Conservation (phyloP, 2,888 invertebrate genomes). For the Pedicia rivosa region DNA sequence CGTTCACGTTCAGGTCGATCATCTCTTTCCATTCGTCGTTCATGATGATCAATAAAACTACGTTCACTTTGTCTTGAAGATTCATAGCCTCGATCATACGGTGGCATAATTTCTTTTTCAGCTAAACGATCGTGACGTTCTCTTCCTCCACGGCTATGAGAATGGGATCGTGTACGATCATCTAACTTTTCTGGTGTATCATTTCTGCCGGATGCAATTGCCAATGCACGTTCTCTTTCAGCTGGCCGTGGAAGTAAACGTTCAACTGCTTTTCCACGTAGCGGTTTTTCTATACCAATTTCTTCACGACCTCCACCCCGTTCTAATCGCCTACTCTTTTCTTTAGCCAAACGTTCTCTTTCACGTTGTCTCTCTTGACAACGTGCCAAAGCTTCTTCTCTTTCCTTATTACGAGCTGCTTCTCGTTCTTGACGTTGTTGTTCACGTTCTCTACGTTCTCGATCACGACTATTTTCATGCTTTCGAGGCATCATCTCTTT, state of each 20-base stretch:
- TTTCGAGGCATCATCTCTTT: conserved; percentile 18
- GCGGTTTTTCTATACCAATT: conserved; percentile 43
- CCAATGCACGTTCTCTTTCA: conserved; percentile 43
- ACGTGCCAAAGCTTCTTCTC: conserved; percentile 47
- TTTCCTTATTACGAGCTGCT: conserved; percentile 41
- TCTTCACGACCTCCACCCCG: conserved; percentile 35
- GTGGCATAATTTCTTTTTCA: conserved; percentile 5
- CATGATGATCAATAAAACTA: conserved; percentile 12
- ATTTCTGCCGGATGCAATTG: conserved; percentile 30
- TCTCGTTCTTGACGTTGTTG: conserved; percentile 35
- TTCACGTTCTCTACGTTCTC: conserved; percentile 38
- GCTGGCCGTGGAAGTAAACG: conserved; percentile 44
- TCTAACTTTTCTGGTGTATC: conserved; percentile 20
- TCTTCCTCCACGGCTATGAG: conserved; percentile 8
- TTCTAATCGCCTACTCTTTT: conserved; percentile 33
- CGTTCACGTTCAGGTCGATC: conserved; percentile 20
- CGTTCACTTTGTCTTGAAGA: conserved; percentile 14
- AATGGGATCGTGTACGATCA: conserved; percentile 10
- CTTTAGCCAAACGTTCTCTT: conserved; percentile 30
- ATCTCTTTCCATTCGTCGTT: conserved; percentile 18
- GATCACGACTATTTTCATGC: conserved; percentile 33
- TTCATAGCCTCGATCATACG: conserved; percentile 10
- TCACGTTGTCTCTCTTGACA: conserved; percentile 46
- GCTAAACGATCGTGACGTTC: conserved; percentile 5
- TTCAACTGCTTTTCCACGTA: conserved; percentile 39